Percentiles rank a stretch among this genome's conserved stretches.
Evolutionary conservation across 2,797 vertebrate genomes (phyloP).

Genomic region (Emydoidea blandingii): DNA sequence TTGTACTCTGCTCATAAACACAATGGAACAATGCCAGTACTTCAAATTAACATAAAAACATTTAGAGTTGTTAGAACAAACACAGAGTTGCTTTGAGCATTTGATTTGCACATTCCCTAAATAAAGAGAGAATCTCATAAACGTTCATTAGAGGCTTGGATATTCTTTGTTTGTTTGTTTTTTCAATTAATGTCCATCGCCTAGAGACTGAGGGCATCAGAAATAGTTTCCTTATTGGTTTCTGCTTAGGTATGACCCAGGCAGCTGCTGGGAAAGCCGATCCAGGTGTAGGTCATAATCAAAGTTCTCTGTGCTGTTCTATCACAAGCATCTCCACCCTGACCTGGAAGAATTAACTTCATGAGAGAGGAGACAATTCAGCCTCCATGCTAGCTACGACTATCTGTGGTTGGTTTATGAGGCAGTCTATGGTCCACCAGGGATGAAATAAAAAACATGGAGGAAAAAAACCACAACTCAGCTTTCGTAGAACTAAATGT

Average conservation of each 20-base stretch:
- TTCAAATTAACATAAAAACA: not conserved
- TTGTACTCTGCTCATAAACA: not conserved
- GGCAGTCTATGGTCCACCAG: constrained; percentile 24
- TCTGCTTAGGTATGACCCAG: constrained; percentile 25
- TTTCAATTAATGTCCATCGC: constrained; percentile 10
- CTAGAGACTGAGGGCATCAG: constrained; percentile 50
- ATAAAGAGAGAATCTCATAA: not conserved
- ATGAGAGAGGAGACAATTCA: constrained; percentile 39
- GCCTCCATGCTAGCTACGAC: not conserved
- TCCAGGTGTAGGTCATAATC: not conserved
- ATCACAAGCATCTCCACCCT: not conserved
- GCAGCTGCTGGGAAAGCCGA: constrained; percentile 44
- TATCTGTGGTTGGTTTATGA: constrained; percentile 52
- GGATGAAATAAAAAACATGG: constrained; percentile 52
- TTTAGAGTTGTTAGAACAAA: not conserved
- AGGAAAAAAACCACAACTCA: not conserved
- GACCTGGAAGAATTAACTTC: constrained; percentile 46
- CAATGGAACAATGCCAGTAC: not conserved
- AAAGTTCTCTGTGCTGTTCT: constrained; percentile 33
- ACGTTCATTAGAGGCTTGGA: constrained; percentile 24
- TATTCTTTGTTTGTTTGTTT: not conserved
- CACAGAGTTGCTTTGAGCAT: not conserved
- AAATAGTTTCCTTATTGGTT: constrained; percentile 48
- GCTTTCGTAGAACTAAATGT: constrained; percentile 60
- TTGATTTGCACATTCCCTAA: constrained; percentile 15